Evolutionary conservation across 2,888 invertebrate genomes (phyloP).

Genomic region (Omphaloscelis lunosa): DNA sequence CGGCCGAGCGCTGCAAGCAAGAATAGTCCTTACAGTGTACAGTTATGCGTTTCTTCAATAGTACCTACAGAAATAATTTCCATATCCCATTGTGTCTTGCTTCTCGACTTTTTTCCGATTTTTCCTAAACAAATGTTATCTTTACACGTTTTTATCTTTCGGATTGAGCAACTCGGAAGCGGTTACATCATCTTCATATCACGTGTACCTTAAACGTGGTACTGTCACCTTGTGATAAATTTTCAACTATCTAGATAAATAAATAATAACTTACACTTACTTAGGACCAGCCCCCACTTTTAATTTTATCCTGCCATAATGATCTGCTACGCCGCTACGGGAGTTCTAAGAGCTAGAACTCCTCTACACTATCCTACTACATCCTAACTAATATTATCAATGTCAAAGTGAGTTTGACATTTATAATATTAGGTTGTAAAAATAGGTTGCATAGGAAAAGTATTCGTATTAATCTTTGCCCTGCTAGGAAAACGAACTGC

Average conservation of each 20-base stretch:
- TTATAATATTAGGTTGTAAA: too few relatives aligned
- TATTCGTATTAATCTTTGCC: too few relatives aligned
- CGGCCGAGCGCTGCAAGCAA: too few relatives aligned
- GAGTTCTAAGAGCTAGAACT: not conserved
- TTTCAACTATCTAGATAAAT: constrained; percentile 1
- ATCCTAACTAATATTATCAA: too few relatives aligned
- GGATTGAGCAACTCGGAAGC: constrained; percentile 32
- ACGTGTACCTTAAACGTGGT: constrained; percentile 25
- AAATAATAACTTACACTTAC: not conserved
- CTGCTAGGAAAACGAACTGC: too few relatives aligned
- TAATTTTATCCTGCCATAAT: not conserved
- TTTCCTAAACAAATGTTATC: constrained; percentile 32
- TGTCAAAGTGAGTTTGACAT: too few relatives aligned
- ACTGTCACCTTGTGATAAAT: constrained; percentile 21
- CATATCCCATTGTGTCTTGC: not conserved
- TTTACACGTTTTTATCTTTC: constrained; percentile 36
- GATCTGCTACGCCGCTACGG: not conserved
- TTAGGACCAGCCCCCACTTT: not conserved
- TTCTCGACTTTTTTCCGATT: not conserved
- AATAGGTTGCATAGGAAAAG: too few relatives aligned
- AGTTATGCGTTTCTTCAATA: too few relatives aligned
- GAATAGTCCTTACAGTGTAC: too few relatives aligned
- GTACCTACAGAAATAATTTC: not conserved
- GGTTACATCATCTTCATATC: constrained; percentile 35
- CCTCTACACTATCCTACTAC: too few relatives aligned